Evolutionary conservation across 2,113 vertebrate genomes (phyloP), one percentile per base, ranked within the genome.

Genomic region (Fukomys damarensis): DNA sequence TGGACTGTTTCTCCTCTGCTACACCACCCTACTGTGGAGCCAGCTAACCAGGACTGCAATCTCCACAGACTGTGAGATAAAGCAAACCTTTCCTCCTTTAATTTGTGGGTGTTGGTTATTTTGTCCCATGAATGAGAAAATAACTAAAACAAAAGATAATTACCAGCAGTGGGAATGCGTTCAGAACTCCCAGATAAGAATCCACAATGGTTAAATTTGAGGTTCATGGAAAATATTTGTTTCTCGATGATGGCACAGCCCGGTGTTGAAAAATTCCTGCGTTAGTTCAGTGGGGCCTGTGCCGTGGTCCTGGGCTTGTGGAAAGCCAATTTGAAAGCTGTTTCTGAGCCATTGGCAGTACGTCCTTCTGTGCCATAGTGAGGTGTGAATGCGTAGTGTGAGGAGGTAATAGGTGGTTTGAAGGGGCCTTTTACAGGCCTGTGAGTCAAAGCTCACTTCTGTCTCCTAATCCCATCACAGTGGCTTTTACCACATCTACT

Each of bases 381-480:
- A 76, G 49, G 14, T 16, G 83, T 9, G 61, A 49, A 49, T 9
- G 5, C 1, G 16, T 26, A 22, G 20, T 3, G 1, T 11, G 20
- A 9, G 30, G 59, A 54, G 13, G 30, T 14, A 32, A 20, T 4
- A 8, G 20, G 10, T 35, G 38, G 41, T 26, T 59, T 12, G 49
- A 74, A 26, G 56, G 38, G 0, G 24, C 41, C 20, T 65, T n/a
- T 3, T 12, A 49, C 16, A 3, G 7, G 81, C 20, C 49, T 19
- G 2, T 0, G 11, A 30, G 46, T 91, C 24, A 10, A 2, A 86
- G 83, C 0, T 28, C 56, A 13, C 66, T 28, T 8, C 38, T 17
- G 12, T 8, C 38, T 28, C 66, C 4, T 0, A 0, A 20, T 3
- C 38, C 7, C 46, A 0, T n/a, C 4, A 2, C 84, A 16, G 16